Base-by-base conservation (phyloP, 64 coral and sea anemone genomes). In the Montipora foliosa region DNA sequence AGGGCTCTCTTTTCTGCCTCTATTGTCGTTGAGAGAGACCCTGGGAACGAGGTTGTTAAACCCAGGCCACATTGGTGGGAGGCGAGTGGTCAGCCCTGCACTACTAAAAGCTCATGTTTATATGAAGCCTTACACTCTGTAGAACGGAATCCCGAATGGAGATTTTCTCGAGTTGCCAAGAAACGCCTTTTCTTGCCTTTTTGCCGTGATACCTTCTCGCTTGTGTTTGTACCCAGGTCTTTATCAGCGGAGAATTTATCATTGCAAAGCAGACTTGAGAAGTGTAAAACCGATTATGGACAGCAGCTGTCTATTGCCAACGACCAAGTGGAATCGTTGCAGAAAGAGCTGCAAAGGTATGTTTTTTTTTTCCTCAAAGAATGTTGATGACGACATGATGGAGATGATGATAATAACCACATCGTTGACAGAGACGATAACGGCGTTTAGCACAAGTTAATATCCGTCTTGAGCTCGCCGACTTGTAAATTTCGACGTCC, bases 341-440 rank as follows among this genome's bases (percentile, higher is more conserved):
- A 92, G 81, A 58, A 92, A 21, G 94, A 95, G 60, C 76, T 95
- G 45, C 29, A 87, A 24, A 77, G 90, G 90, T 95, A 48, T 29
- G 74, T 77, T 51, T 22, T 16, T 22, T 16, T 66, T 17, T 1
- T 9, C 62, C 62, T 37, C 37, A 37, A 37, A 78, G 24, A 64
- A 64, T 64, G 61, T 4, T 64, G 61, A 64, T 12, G 61, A 14
- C 14, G 61, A 15, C 14, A 57, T 57, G 11, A 57, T 57, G 53
- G 11, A 57, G 53, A 57, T 57, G 11, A 57, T 57, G 53, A 57
- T 11, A 4, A 57, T 57, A 57, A 6, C 11, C 6, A 57, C 37
- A 2, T 37, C 37, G 37, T 37, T 37, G 1, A 37, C 37, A 37
- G 1, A 37, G 37, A 37, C 37, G 37, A 37, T 0, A 37, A 37